Evolutionary conservation across 2,797 vertebrate genomes (phyloP).

Genomic region (Rallus crepitans): DNA sequence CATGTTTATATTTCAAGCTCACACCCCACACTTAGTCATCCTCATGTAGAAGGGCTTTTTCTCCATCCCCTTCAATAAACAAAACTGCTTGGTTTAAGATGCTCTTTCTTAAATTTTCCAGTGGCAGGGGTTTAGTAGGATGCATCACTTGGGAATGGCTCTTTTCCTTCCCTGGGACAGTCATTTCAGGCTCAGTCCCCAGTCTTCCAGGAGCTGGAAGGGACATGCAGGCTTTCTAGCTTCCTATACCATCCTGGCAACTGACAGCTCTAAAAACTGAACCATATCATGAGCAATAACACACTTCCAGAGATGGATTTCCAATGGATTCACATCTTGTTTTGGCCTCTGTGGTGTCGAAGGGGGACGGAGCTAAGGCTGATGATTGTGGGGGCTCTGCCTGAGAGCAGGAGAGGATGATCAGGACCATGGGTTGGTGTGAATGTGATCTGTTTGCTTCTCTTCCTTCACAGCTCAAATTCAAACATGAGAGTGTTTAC

Average conservation of each 20-base stretch:
- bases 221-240: background rate
- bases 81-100: background rate
- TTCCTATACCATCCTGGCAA: background rate
- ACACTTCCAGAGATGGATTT: background rate
- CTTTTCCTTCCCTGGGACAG: background rate
- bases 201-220: background rate
- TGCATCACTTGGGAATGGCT: background rate
- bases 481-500: background rate
- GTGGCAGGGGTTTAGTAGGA: background rate
- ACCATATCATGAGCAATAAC: background rate
- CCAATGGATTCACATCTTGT: background rate
- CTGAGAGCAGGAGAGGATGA: background rate
- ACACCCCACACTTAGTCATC: constrained; percentile 11
- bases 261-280: background rate
- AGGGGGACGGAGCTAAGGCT: background rate
- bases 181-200: background rate
- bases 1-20: background rate
- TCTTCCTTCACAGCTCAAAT: background rate
- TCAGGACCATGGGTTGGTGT: background rate
- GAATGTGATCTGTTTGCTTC: background rate
- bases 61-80: background rate
- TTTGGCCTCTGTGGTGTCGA: background rate
- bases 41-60: background rate
- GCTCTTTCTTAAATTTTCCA: background rate
- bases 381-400: background rate